phyloP scores from a whole-genome alignment of 2,888 invertebrate genomes.

The Epinotia brunnichana region DNA sequence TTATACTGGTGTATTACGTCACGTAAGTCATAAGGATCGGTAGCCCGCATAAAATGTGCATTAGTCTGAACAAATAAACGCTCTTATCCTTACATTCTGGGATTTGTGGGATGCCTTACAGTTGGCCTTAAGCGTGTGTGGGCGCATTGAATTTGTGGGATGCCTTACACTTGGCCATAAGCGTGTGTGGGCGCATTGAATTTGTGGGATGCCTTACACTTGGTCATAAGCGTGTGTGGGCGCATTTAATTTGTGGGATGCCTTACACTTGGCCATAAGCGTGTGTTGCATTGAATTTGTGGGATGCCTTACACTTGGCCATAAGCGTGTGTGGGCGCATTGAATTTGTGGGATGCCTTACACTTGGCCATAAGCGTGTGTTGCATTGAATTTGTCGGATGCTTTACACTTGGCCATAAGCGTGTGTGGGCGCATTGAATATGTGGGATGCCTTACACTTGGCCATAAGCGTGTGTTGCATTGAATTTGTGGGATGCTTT shows the following conservation, averaged over 20 bases:
- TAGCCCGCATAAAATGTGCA: constrained; percentile 79
- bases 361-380: constrained; percentile 40
- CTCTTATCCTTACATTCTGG: constrained; percentile 72
- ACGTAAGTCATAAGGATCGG: constrained; percentile 77
- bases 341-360: constrained; percentile 68
- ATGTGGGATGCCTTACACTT: constrained; percentile 60
- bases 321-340: constrained; percentile 24
- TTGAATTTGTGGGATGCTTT: constrained; percentile 68
- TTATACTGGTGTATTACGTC: constrained; percentile 62
- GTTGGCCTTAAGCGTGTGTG: constrained; percentile 36
- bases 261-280: constrained; percentile 46
- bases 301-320: constrained; percentile 54
- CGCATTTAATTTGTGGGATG: constrained; percentile 73
- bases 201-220: constrained; percentile 63
- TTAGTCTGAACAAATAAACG: constrained; percentile 81
- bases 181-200: constrained; percentile 47
- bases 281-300: constrained; percentile 61
- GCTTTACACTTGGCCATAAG: constrained; percentile 47
- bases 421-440: constrained; percentile 17
- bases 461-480: constrained; percentile 23
- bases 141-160: constrained; percentile 53
- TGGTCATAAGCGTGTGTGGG: constrained; percentile 32
- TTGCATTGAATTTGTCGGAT: constrained; percentile 67
- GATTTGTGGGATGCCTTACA: constrained; percentile 67
- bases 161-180: constrained; percentile 48